Conservation (phyloP, 2,113 vertebrate genomes). For the Cryptomyrus ogoouensis region DNA sequence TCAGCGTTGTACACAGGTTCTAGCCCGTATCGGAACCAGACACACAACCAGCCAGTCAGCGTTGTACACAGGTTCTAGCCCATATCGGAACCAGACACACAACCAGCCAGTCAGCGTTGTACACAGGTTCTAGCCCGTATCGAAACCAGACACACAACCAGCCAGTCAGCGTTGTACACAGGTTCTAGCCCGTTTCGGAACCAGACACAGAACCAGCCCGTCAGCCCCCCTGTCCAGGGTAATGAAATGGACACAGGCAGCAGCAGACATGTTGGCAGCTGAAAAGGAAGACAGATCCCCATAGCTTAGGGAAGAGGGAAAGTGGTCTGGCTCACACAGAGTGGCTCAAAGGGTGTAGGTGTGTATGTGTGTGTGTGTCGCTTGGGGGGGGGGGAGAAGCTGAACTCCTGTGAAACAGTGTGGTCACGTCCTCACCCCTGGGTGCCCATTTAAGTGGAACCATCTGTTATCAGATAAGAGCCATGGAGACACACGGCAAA, state of each 20-base stretch:
- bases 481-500: not conserved
- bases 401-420: not conserved
- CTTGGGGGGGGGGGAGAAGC: not conserved
- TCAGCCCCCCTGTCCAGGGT: not conserved
- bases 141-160: not conserved
- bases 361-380: not conserved
- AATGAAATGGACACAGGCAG: not conserved
- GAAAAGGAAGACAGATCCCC: not conserved
- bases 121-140: too few relatives aligned
- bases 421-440: not conserved
- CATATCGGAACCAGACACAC: not conserved
- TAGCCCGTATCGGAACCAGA: too few relatives aligned
- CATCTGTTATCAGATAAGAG: not conserved
- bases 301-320: not conserved
- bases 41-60: too few relatives aligned
- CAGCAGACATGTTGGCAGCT: not conserved
- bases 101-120: not conserved
- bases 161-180: too few relatives aligned
- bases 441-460: not conserved
- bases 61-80: too few relatives aligned
- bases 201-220: not conserved
- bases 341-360: not conserved
- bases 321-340: not conserved
- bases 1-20: too few relatives aligned
- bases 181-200: too few relatives aligned